Evolutionary conservation across 64 coral and sea anemone genomes (phyloP).

Genomic region (Montipora foliosa): DNA sequence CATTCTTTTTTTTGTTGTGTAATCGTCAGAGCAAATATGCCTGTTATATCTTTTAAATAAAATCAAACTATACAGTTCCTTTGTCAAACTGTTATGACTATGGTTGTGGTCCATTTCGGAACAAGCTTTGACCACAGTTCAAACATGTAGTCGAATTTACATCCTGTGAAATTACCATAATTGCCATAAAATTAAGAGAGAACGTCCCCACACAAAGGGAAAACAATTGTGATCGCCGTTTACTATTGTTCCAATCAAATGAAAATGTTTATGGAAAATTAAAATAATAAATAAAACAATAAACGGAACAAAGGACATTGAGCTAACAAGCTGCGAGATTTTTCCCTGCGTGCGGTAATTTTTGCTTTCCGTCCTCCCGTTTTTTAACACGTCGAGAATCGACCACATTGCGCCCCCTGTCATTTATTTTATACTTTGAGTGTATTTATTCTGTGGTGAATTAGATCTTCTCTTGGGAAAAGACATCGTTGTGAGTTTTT

Average conservation of each 20-base stretch:
- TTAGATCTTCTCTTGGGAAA: too few relatives aligned
- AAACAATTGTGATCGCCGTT: conserved; percentile 31
- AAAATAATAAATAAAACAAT: not conserved
- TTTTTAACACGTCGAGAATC: not conserved
- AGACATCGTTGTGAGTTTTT: too few relatives aligned
- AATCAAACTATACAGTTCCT: not conserved
- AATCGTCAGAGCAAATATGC: too few relatives aligned
- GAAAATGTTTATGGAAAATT: conserved; percentile 23
- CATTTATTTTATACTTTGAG: not conserved
- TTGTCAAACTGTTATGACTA: not conserved
- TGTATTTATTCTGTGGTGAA: too few relatives aligned
- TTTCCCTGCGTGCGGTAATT: conserved; percentile 1
- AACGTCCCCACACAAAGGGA: conserved; percentile 21
- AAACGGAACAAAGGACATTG: not conserved
- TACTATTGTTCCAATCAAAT: conserved; percentile 24
- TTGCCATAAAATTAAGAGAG: conserved; percentile 44
- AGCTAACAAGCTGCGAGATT: not conserved
- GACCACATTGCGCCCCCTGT: not conserved
- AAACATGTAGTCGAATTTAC: conserved; percentile 27
- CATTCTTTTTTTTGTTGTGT: not conserved
- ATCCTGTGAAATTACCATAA: conserved; percentile 35
- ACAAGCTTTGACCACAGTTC: conserved; percentile 37
- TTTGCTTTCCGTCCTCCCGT: not conserved
- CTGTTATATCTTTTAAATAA: not conserved
- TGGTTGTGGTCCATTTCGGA: conserved; percentile 1